Evolutionary conservation across 2,797 vertebrate species (phyloP), one percentile per base, ranked within the genome.

Genomic region (Brachyalestes nurse): DNA sequence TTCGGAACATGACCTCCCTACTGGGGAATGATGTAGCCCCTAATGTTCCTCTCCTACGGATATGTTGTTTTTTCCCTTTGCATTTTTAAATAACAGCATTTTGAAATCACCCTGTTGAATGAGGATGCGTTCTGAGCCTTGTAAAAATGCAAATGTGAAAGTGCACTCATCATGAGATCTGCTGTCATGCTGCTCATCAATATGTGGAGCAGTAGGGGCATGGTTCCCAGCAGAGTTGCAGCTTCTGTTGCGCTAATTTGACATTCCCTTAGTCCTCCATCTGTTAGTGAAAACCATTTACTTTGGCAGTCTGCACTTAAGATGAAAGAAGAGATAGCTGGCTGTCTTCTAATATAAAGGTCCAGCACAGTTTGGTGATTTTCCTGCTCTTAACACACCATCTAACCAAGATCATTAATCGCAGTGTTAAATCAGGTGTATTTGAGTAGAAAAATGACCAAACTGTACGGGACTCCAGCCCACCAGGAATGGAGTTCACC

Each of bases 1-100:
- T 61, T 82, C 69, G 17, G 58, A 67, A 60, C n/a, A 73, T 67
- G 77, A 82, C 53, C 70, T 67, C 72, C 72, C 62, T 47, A 19
- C 16, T 57, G 49, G 70, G 49, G 14, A 19, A 72, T 72, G 49
- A 72, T 19, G n/a, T 8, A 16, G 19, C 40, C 8, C 6, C 23
- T 40, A 38, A 34, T 72, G 53, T n/a, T 23, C 34, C 28, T 38
- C 12, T 16, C 25, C 14, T 28, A 34, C 34, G 55, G 13, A 75
- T 64, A 38, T 34, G 25, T 17, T n/a, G 17, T 12, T 1, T 14
- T 34, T 23, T 38, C 21, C 23, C 5, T 25, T 47, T 47, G 21
- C 14, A 76, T 53, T 61, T 61, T 61, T 38, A 76, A 65, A 58
- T 57, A 23, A 58, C 5, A 28, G 19, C 4, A 23, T 58, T 38